A percentile compares a stretch with the other conserved stretches of the same genome.
These are phyloP conservation scores for Gallinago stenura DNA, from an alignment of 2,797 vertebrate genomes.

Conservation along the genomic window DNA sequence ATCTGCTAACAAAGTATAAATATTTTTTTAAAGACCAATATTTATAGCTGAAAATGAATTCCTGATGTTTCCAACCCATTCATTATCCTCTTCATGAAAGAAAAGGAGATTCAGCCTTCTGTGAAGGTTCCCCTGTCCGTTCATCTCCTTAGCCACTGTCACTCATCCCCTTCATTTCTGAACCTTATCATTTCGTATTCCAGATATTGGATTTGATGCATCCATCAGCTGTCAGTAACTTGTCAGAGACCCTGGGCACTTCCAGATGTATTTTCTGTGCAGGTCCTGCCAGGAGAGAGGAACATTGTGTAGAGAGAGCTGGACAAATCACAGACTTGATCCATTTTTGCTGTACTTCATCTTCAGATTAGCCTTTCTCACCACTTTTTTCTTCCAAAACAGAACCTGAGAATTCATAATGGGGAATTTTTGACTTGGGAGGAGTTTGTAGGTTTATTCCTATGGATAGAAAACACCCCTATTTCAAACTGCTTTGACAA, in stretches of 20 bases:
- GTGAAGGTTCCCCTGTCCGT: not conserved
- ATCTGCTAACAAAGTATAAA: not conserved
- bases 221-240: constrained; percentile 33
- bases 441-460: not conserved
- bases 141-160: constrained; percentile 16
- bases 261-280: not conserved
- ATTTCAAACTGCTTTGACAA: not conserved
- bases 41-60: not conserved
- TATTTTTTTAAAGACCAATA: not conserved
- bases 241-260: not conserved
- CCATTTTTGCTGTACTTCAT: not conserved
- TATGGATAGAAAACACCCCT: not conserved
- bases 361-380: not conserved
- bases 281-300: not conserved
- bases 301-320: not conserved
- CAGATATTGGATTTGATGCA: constrained; percentile 35
- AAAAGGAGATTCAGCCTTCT: not conserved
- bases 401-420: not conserved
- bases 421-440: not conserved
- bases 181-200: not conserved
- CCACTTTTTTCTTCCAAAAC: not conserved
- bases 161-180: not conserved
- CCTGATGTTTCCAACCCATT: not conserved
- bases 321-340: not conserved
- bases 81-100: not conserved